Base-by-base conservation (phyloP, 1,140 invertebrate genomes). In the Drosophila orosa region DNA sequence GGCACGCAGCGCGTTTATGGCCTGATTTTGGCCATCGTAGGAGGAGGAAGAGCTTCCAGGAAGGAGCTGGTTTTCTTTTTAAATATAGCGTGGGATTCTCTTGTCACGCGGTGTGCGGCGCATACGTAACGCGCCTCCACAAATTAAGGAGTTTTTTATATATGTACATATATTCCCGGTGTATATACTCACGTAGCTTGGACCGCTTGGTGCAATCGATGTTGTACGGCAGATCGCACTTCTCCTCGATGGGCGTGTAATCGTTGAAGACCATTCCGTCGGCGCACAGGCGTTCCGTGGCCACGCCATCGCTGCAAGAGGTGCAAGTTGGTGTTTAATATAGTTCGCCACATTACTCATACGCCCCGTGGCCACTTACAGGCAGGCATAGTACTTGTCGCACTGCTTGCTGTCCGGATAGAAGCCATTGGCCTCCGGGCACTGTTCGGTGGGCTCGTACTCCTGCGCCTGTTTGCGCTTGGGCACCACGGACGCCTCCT, bases 241-340 rank as follows among this genome's bases (percentile, higher is more conserved):
- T 97, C 92, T 97, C 97, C 61, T 96, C 95, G 60, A 95, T 93
- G 1, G 95, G 93, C 66, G 95, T 95, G 92, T 95, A 97, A 90
- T 98, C 96, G 77, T 98, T 97, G 93, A 98, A 98, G 13, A 98
- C 97, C 92, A 97, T 95, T n/a, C 97, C 97, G 90, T 98, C 97
- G 0, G 96, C 95, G 78, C 97, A 98, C 0, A 97, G 92, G 85
- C 96, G 96, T 75, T 96, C 96, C 1, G 94, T 95, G 40, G 95
- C 94, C 65, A 94, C 93, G 17, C 95, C 94, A 74, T 95, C 93
- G 82, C 95, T 93, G 92, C 10, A 48, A 93, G 91, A 4, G 47
- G 0, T 31, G 19, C 31, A 35, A 54, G 4, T 22, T 5, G 13
- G 42, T 68, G 31, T 25, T 75, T 33, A 52, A 47, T 45, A 27